Evolutionary conservation across 2,888 invertebrate genomes (phyloP).

Genomic region (Agrotis puta): DNA sequence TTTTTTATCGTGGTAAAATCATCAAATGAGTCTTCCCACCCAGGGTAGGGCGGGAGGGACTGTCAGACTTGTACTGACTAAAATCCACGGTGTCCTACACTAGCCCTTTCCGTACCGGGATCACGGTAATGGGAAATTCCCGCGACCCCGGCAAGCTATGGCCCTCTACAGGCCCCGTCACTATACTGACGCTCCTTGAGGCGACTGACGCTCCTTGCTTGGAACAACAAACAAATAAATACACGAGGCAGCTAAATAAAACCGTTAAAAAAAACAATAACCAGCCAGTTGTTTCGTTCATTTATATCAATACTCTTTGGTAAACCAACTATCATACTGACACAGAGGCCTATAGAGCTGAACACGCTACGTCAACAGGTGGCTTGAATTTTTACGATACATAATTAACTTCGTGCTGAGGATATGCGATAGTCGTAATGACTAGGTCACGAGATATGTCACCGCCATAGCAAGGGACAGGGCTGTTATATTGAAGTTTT

Average conservation of each 20-base stretch:
- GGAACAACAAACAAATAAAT: not conserved
- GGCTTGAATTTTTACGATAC: conserved; percentile 65
- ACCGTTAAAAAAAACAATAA: not conserved
- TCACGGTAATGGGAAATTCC: too few relatives aligned
- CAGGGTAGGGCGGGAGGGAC: too few relatives aligned
- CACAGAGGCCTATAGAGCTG: conserved; percentile 43
- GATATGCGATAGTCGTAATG: conserved; percentile 26
- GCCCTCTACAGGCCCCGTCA: too few relatives aligned
- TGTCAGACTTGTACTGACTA: too few relatives aligned
- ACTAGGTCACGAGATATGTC: conserved; percentile 12
- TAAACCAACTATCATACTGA: conserved; percentile 32
- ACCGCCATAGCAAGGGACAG: not conserved
- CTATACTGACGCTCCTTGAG: too few relatives aligned
- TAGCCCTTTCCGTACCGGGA: too few relatives aligned
- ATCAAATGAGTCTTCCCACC: too few relatives aligned
- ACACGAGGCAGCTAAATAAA: not conserved
- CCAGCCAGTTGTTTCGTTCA: not conserved
- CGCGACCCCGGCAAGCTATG: too few relatives aligned
- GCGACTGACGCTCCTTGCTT: too few relatives aligned
- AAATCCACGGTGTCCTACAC: too few relatives aligned
- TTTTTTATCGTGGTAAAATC: too few relatives aligned
- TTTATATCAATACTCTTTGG: conserved; percentile 23
- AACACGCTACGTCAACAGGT: conserved; percentile 71
- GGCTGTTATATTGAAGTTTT: conserved; percentile 5
- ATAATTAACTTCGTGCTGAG: conserved; percentile 59